phyloP scores from a whole-genome alignment of 2,797 vertebrate species.

The Kryptolebias ocellatus region DNA sequence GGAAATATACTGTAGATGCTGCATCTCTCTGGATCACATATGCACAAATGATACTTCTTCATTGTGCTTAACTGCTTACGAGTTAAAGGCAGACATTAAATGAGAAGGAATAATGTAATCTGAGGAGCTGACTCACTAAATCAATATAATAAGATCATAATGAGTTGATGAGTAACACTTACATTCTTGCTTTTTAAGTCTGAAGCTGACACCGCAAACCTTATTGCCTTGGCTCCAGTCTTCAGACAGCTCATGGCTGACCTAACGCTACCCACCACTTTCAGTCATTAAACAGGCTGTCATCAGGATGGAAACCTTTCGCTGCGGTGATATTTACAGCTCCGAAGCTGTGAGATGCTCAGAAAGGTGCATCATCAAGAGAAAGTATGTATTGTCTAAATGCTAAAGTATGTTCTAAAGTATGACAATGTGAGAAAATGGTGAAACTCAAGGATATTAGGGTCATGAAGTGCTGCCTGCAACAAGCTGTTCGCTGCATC shows the following conservation, averaged over 20 bases:
- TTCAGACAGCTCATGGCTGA: slow-evolving; percentile 56
- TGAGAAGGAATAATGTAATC: slow-evolving; percentile 36
- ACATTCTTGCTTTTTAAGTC: slow-evolving; percentile 35
- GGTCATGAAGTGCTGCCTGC: background rate
- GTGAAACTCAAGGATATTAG: too few species aligned
- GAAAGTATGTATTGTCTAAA: too few species aligned
- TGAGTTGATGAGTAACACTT: slow-evolving; percentile 44
- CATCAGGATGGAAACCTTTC: slow-evolving; percentile 37
- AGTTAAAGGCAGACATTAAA: slow-evolving; percentile 39
- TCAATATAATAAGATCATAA: slow-evolving; percentile 57
- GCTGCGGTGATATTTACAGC: slow-evolving; percentile 19
- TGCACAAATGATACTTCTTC: slow-evolving; percentile 13
- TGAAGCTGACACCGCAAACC: slow-evolving; percentile 25
- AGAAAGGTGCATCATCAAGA: slow-evolving; percentile 10
- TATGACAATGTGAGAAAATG: background rate
- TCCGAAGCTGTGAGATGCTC: slow-evolving; percentile 11
- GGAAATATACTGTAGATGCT: background rate
- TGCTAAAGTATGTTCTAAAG: background rate
- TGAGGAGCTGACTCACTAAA: slow-evolving; percentile 51
- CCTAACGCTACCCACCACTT: slow-evolving; percentile 55
- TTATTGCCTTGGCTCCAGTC: slow-evolving; percentile 24
- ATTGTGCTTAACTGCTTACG: slow-evolving; percentile 22
- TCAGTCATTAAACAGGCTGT: slow-evolving; percentile 62
- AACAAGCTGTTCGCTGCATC: background rate
- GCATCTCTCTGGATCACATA: slow-evolving; percentile 3